These are phyloP conservation scores for Coenonympha glycerion DNA, from an alignment of 2,888 invertebrate species.

Conservation along the genomic window DNA sequence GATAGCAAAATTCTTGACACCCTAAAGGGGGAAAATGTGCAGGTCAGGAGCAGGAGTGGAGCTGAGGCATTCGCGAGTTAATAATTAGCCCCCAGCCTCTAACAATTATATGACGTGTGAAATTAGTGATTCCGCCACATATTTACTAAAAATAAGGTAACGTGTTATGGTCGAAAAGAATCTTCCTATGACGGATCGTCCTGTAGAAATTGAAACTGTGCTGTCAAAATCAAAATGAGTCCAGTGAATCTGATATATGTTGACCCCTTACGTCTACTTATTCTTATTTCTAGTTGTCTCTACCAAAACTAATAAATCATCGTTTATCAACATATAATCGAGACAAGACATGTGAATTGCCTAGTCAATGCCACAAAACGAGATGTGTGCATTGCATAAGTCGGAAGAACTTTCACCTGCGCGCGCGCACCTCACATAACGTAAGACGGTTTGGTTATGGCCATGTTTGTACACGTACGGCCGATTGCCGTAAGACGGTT, in stretches of 20 bases:
- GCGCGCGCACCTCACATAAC: conserved; percentile 23
- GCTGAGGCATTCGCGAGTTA: no score
- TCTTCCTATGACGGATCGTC: no score
- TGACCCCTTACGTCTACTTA: not conserved
- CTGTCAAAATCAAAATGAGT: no score
- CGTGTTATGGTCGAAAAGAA: no score
- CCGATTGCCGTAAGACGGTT: conserved; percentile 6
- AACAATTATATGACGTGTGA: no score
- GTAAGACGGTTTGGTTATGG: conserved; percentile 14
- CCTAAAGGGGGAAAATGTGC: no score
- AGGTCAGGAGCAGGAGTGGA: no score
- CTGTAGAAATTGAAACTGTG: no score
- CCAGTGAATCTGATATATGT: not conserved
- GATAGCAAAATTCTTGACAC: no score
- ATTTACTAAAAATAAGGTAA: no score
- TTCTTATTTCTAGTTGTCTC: not conserved
- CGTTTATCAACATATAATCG: not conserved
- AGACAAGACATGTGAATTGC: conserved; percentile 9
- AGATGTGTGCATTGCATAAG: conserved; percentile 28
- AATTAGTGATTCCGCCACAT: no score
- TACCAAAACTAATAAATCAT: not conserved
- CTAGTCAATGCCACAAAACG: conserved; percentile 28
- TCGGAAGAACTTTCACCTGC: conserved; percentile 34
- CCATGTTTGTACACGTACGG: conserved; percentile 12
- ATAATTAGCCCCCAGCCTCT: no score